Percentiles rank a stretch among this genome's conserved stretches.
These are phyloP conservation scores for Pseudomyrmex dendroicus DNA, from an alignment of 1,140 invertebrate genomes.

Conservation along the genomic window DNA sequence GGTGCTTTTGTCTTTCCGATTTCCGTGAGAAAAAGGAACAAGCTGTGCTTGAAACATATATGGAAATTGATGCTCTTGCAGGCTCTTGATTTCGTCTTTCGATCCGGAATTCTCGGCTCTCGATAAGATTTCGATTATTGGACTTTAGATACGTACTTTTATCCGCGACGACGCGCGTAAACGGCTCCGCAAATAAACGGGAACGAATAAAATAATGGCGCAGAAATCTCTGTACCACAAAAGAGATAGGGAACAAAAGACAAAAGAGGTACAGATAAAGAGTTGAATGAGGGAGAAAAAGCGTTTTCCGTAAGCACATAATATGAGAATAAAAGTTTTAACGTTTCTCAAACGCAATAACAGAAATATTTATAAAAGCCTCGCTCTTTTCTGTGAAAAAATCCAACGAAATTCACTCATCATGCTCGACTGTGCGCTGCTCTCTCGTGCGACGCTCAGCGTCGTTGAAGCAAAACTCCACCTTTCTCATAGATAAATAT, in stretches of 20 bases:
- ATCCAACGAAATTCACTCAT: neutral
- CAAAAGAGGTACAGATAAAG: too few relatives aligned
- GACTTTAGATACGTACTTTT: neutral
- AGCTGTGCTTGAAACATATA: neutral
- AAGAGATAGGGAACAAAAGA: neutral
- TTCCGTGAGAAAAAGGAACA: neutral
- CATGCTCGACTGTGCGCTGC: neutral
- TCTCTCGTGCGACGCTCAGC: neutral
- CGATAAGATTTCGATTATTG: slow-evolving; percentile 1
- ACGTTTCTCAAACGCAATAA: neutral
- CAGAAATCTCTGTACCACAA: neutral
- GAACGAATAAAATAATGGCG: neutral
- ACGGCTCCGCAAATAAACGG: neutral
- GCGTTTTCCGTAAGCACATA: too few relatives aligned
- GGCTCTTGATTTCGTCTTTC: neutral
- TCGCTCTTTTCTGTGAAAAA: neutral
- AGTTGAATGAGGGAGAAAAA: too few relatives aligned
- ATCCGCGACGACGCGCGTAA: too few relatives aligned
- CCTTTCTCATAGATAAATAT: slow-evolving; percentile 38
- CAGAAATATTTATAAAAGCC: slow-evolving; percentile 16
- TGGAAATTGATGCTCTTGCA: neutral
- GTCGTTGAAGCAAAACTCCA: slow-evolving; percentile 24
- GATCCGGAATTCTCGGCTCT: neutral
- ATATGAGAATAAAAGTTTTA: too few relatives aligned
- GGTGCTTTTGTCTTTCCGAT: neutral